phyloP scores from a whole-genome alignment of 2,888 invertebrate species.

The Diachrysia chrysitis region DNA sequence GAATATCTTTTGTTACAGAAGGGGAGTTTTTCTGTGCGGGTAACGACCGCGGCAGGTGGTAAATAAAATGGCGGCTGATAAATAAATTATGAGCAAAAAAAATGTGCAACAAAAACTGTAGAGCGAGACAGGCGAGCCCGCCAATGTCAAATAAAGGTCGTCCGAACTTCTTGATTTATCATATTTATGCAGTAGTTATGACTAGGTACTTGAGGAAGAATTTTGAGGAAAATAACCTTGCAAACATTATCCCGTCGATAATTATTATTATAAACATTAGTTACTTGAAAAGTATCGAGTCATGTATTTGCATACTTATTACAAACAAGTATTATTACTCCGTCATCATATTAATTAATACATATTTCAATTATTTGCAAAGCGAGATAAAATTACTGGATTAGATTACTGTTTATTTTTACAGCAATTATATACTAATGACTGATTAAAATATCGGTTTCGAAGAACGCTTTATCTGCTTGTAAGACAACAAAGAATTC shows the following conservation, averaged over 20 bases:
- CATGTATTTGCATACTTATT: conserved; percentile 19
- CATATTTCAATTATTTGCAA: conserved; percentile 23
- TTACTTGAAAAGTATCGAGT: conserved; percentile 1
- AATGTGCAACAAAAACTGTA: conserved; percentile 81
- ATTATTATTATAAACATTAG: conserved; percentile 22
- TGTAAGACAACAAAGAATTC: conserved; percentile 1
- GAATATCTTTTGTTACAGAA: conserved; percentile 83
- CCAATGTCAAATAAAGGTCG: conserved; percentile 87
- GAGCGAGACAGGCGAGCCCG: conserved; percentile 63
- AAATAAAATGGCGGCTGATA: conserved; percentile 82
- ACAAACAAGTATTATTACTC: conserved; percentile 19
- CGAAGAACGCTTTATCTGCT: conserved; percentile 14
- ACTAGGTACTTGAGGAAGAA: conserved; percentile 8
- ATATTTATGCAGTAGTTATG: conserved; percentile 23
- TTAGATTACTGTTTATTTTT: conserved; percentile 26
- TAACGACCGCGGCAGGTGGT: conserved; percentile 88
- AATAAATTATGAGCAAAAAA: conserved; percentile 79
- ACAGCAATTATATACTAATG: conserved; percentile 27
- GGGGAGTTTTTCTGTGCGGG: conserved; percentile 86
- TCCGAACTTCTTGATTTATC: conserved; percentile 54
- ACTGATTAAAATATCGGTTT: conserved; percentile 22
- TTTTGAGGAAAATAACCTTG: conserved; percentile 43
- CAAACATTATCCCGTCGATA: conserved; percentile 9
- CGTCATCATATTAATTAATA: conserved; percentile 35
- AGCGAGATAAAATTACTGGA: conserved; percentile 35